A percentile compares a stretch with the other conserved stretches of the same genome.
phyloP scores from a whole-genome alignment of 2,888 invertebrate species.

The Agapostemon virescens region DNA sequence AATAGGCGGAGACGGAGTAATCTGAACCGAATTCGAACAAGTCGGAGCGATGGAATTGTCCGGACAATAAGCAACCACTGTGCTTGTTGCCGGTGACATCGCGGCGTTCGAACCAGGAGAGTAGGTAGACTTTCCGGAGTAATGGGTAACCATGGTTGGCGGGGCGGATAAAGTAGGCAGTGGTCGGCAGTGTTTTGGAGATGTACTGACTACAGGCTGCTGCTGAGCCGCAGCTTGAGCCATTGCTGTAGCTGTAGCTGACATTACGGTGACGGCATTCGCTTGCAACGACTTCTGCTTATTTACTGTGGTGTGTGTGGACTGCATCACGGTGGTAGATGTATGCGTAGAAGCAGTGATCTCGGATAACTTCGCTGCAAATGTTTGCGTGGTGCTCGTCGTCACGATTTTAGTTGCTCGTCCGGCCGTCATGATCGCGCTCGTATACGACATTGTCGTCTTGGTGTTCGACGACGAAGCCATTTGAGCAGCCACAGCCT shows the following conservation, averaged over 20 bases:
- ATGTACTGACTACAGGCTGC: constrained; percentile 73
- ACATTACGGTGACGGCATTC: constrained; percentile 74
- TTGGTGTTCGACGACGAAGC: constrained; percentile 82
- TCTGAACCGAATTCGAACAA: constrained; percentile 71
- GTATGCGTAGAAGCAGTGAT: constrained; percentile 78
- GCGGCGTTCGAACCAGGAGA: constrained; percentile 77
- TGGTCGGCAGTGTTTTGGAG: constrained; percentile 79
- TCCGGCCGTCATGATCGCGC: constrained; percentile 83
- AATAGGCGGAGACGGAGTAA: constrained; percentile 74
- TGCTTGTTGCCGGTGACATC: constrained; percentile 61
- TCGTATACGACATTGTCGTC: constrained; percentile 83
- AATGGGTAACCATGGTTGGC: constrained; percentile 73
- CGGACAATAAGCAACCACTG: constrained; percentile 66
- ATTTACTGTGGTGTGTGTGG: constrained; percentile 69
- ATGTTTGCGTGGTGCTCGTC: constrained; percentile 85
- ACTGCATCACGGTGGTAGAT: constrained; percentile 71
- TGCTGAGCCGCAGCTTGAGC: constrained; percentile 73
- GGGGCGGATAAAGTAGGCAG: constrained; percentile 76
- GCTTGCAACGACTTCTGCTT: constrained; percentile 71
- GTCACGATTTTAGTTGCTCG: constrained; percentile 80
- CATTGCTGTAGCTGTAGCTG: constrained; percentile 72
- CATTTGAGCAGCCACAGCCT: constrained; percentile 78
- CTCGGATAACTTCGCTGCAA: constrained; percentile 88
- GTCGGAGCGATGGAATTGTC: constrained; percentile 67
- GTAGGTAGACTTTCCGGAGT: constrained; percentile 72